Percentiles rank a stretch among this genome's conserved stretches.
Conservation (phyloP, 2,113 vertebrate genomes). For the Muntiacus muntjak region DNA sequence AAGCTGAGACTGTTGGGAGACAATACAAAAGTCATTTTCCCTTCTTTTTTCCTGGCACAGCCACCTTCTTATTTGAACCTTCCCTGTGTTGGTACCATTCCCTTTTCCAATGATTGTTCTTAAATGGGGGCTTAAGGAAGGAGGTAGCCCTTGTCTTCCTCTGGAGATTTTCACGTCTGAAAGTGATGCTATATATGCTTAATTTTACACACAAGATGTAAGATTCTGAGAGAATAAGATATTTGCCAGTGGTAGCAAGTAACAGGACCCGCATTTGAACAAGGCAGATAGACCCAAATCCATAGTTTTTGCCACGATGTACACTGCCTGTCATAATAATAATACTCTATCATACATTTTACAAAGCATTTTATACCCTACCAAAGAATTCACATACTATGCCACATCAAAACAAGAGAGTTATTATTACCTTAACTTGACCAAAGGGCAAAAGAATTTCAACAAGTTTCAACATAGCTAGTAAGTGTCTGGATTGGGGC, state of each 20-base stretch:
- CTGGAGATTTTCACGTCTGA: not conserved
- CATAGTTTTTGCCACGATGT: not conserved
- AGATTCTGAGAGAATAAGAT: not conserved
- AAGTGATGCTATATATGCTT: not conserved
- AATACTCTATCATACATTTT: not conserved
- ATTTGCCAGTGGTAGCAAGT: not conserved
- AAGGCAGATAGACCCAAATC: not conserved
- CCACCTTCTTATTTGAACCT: not conserved
- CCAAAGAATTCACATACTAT: not conserved
- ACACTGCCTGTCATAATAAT: not conserved
- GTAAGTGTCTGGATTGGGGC: not conserved
- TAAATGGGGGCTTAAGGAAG: not conserved
- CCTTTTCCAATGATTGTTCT: not conserved
- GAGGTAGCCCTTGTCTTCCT: not conserved
- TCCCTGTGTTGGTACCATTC: not conserved
- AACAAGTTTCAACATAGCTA: not conserved
- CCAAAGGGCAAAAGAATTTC: not conserved
- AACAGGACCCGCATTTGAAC: not conserved
- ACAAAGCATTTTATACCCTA: not conserved
- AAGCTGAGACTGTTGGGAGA: not conserved
- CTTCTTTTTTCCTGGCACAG: not conserved
- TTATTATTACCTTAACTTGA: not conserved
- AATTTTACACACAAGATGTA: not conserved
- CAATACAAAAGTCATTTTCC: not conserved
- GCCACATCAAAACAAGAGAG: not conserved